phyloP scores from a whole-genome alignment of 2,113 vertebrate species.

The Tragulus kanchil region DNA sequence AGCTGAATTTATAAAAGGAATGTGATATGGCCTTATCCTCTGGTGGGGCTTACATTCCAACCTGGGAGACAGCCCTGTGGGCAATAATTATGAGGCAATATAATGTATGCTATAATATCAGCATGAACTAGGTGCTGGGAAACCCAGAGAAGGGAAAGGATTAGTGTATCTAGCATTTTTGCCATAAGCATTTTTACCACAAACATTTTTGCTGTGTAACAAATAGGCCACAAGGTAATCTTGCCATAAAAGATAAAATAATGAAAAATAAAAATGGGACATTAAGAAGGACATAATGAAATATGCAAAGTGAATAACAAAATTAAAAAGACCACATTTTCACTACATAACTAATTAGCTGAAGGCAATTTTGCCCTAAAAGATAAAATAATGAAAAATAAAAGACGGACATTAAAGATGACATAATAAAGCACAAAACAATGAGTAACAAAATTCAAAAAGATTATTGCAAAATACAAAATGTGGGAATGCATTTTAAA shows the following conservation, averaged over 20 bases:
- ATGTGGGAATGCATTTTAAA: not conserved
- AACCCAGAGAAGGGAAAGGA: constrained; percentile 20
- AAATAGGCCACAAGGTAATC: not conserved
- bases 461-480: not conserved
- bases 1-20: not conserved
- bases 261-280: not conserved
- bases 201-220: not conserved
- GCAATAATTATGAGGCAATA: not conserved
- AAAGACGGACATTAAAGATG: not conserved
- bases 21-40: not conserved
- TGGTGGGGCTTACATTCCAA: not conserved
- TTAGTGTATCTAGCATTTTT: not conserved
- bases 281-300: not conserved
- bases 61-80: not conserved
- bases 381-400: not conserved
- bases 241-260: not conserved
- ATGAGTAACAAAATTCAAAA: not conserved
- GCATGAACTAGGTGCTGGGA: not conserved
- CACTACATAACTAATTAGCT: not conserved
- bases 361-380: not conserved
- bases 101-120: not conserved
- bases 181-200: not conserved
- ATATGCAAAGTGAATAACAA: not conserved
- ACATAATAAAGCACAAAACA: not conserved
- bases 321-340: not conserved